Percentiles rank a stretch among this genome's conserved stretches.
These are phyloP conservation scores for Diaphora mendica DNA, from an alignment of 2,888 invertebrate genomes.

Conservation along the genomic window DNA sequence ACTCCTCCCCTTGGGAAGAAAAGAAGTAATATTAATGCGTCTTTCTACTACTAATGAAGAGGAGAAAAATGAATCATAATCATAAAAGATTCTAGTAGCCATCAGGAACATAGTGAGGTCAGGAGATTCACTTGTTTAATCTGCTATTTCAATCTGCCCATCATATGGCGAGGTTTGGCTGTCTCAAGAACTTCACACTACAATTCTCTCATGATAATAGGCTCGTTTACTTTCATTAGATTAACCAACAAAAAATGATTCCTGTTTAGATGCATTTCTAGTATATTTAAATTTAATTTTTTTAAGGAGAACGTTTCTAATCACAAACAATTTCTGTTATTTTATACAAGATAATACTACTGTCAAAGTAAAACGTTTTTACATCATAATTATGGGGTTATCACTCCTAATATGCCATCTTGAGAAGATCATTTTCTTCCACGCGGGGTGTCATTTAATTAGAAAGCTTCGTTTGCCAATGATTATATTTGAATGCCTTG, in stretches of 20 bases:
- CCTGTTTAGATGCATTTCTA: too few species aligned
- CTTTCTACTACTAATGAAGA: too few species aligned
- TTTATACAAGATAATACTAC: neutral
- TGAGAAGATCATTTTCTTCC: conserved; percentile 39
- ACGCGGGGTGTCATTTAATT: conserved; percentile 46
- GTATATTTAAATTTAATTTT: neutral
- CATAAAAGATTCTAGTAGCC: too few species aligned
- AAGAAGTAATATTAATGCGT: too few species aligned
- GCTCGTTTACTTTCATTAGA: neutral
- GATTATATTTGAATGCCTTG: conserved; percentile 48
- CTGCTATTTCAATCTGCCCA: neutral
- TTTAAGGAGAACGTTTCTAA: neutral
- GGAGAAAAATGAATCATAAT: too few species aligned
- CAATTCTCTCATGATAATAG: neutral
- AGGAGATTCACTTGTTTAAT: neutral
- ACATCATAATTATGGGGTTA: neutral
- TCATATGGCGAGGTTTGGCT: neutral
- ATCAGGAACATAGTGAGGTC: neutral
- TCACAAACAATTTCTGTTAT: neutral
- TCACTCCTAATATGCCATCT: conserved; percentile 13
- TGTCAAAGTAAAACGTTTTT: neutral
- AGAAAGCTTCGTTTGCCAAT: conserved; percentile 39
- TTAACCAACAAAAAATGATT: too few species aligned
- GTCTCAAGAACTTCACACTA: neutral
- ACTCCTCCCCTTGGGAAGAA: too few species aligned